Evolutionary conservation across 2,797 vertebrate species (phyloP), one percentile per base, ranked within the genome.

Genomic region (Mus caroli): DNA sequence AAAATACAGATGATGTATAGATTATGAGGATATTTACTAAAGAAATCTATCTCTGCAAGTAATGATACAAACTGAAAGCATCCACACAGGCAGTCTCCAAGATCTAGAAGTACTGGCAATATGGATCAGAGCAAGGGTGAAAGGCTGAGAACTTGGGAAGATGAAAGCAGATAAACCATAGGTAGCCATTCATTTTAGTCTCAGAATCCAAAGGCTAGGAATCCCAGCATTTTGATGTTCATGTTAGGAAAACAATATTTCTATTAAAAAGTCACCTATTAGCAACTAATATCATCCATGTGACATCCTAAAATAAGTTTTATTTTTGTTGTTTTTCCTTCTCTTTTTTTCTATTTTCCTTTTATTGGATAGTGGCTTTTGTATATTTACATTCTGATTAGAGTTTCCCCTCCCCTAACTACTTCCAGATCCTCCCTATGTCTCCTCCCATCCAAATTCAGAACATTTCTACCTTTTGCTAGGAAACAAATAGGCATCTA

Each of bases 141-240:
- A 88, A 73, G 34, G 0, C 64, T 62, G 12, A 52, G 34, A 80
- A 60, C 34, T 6, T 79, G 13, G 37, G 2, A 34, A 78, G 31
- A 17, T n/a, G 22, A 79, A 54, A 28, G 2, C 9, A 2, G 13
- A 7, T 69, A 40, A 79, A n/a, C 2, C 2, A 15, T 8, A 26
- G 6, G 0, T n/a, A 15, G 14, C 1, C 26, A 9, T 2, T 46
- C 1, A 8, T 62, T 6, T 67, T 46, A 87, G 4, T 22, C 7
- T 14, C 13, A 56, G 50, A 92, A 15, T 58, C 15, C 24, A 60
- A 58, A 88, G 34, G 1, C 85, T 80, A 7, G 22, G 54, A 24
- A 58, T 6, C 20, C 60, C 7, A 8, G 17, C 7, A 14, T 26
- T 93, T 22, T 60, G 34, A 80, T 79, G 17, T 56, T 8, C 11